These are phyloP conservation scores for Germaria angustata DNA, from an alignment of 2,888 invertebrate genomes.

Conservation along the genomic window DNA sequence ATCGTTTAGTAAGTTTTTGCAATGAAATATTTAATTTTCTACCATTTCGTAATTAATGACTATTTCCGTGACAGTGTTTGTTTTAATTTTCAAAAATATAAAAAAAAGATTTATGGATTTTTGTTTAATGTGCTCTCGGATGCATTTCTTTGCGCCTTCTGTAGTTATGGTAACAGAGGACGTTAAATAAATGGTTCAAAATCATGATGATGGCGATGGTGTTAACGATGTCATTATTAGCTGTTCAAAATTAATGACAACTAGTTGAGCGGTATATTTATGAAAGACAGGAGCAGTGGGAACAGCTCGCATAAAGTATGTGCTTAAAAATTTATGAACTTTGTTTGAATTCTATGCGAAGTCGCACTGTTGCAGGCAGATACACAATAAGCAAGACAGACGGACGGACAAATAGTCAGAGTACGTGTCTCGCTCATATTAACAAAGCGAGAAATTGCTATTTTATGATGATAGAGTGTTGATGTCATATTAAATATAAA, in stretches of 20 bases:
- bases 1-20: constrained; percentile 47
- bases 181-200: neutral
- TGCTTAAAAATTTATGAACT: constrained; percentile 39
- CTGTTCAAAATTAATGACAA: constrained; percentile 63
- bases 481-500: constrained; percentile 52
- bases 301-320: neutral
- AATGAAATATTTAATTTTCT: constrained; percentile 54
- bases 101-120: constrained; percentile 29
- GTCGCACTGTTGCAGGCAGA: neutral
- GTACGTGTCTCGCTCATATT: constrained; percentile 6
- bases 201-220: neutral
- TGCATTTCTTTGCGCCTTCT: neutral
- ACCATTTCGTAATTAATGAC: constrained; percentile 55
- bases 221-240: constrained; percentile 59
- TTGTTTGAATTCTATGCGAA: neutral
- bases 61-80: constrained; percentile 39
- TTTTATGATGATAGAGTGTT: constrained; percentile 63
- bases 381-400: neutral
- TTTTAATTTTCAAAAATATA: constrained; percentile 17
- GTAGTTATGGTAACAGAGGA: neutral
- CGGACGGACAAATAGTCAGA: neutral
- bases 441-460: constrained; percentile 40
- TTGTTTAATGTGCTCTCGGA: constrained; percentile 12
- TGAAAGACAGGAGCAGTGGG: neutral
- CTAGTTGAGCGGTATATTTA: neutral